These are phyloP conservation scores for Grantiella picta DNA, from an alignment of 2,113 vertebrate species.

Conservation along the genomic window DNA sequence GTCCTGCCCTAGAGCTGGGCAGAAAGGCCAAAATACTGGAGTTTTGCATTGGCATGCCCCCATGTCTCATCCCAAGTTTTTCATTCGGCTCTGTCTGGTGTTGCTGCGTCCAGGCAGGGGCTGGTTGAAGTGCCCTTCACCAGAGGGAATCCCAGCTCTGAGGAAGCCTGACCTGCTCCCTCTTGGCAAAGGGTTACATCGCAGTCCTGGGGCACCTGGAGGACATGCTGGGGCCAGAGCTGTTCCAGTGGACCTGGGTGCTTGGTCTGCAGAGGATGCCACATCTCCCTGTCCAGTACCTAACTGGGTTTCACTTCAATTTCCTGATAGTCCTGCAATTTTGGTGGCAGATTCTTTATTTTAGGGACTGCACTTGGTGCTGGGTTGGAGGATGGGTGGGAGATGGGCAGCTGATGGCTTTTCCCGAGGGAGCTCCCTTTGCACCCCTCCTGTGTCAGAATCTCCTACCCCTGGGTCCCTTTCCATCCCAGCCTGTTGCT, in stretches of 20 bases:
- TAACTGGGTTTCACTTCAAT: not conserved
- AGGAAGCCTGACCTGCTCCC: not conserved
- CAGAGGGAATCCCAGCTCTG: not conserved
- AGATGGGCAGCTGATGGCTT: not conserved
- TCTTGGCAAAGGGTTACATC: not conserved
- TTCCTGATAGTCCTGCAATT: not conserved
- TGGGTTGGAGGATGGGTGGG: not conserved
- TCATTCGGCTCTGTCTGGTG: not conserved
- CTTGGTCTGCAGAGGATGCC: not conserved
- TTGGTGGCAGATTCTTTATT: not conserved
- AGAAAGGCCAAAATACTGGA: not conserved
- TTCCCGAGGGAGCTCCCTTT: not conserved
- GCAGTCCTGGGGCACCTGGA: not conserved
- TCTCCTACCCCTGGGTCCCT: not conserved
- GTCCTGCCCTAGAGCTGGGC: not conserved
- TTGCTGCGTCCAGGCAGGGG: no score
- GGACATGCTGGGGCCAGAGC: not conserved
- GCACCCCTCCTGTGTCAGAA: not conserved
- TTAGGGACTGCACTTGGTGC: not conserved
- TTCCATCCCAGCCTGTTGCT: not conserved
- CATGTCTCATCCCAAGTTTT: no score
- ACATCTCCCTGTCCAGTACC: not conserved
- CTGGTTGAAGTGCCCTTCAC: not conserved
- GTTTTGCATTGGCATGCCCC: rapidly evolving
- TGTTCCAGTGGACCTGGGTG: not conserved